These are phyloP conservation scores for Smutsia temminckii DNA, from an alignment of 2,797 vertebrate genomes.

Conservation along the genomic window DNA sequence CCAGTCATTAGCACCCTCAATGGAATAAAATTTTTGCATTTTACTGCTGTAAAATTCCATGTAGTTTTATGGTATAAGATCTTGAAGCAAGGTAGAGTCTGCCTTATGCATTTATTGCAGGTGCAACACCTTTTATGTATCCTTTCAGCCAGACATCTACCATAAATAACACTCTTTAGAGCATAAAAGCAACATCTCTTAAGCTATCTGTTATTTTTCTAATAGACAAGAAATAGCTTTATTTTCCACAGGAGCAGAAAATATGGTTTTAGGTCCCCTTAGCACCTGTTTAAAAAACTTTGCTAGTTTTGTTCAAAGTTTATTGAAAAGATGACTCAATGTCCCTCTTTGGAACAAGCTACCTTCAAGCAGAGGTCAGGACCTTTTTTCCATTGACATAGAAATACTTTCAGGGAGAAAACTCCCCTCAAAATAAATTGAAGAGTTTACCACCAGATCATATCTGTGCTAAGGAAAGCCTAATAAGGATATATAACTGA, in stretches of 20 bases:
- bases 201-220: slow-evolving; percentile 52
- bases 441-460: background rate
- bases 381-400: background rate
- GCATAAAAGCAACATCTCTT: background rate
- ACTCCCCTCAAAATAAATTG: slow-evolving; percentile 41
- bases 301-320: slow-evolving; percentile 38
- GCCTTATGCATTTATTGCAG: background rate
- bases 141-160: background rate
- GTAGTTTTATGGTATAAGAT: background rate
- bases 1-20: background rate
- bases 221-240: background rate
- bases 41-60: background rate
- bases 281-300: background rate
- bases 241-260: background rate
- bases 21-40: background rate
- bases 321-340: slow-evolving; percentile 36
- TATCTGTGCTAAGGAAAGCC: background rate
- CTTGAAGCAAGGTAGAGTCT: background rate
- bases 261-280: background rate
- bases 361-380: slow-evolving; percentile 29
- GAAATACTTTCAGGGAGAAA: slow-evolving; percentile 45
- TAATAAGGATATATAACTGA: background rate
- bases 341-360: background rate
- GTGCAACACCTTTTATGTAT: background rate
- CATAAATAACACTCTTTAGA: background rate